phyloP scores from a whole-genome alignment of 2,113 vertebrate species.

The Mohoua ochrocephala region DNA sequence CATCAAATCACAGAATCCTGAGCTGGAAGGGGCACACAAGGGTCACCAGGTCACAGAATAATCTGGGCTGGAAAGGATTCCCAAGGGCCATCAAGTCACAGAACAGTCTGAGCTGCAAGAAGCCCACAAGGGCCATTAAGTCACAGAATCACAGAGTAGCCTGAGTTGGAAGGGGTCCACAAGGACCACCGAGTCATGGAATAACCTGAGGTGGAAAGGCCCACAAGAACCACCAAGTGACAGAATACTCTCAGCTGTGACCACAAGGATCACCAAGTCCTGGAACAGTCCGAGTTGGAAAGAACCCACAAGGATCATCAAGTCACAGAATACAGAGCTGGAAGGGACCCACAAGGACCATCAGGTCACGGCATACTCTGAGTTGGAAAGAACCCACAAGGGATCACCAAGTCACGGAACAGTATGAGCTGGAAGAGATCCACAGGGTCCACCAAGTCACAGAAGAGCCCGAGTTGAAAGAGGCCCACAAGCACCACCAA shows the following conservation, averaged over 20 bases:
- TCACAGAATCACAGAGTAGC: background rate
- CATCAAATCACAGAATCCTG: rapidly evolving
- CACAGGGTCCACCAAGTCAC: background rate
- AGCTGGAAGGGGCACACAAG: background rate
- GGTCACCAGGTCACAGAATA: background rate
- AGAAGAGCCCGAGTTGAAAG: rapidly evolving
- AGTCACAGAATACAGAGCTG: background rate
- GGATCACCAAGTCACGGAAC: rapidly evolving
- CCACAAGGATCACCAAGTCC: rapidly evolving
- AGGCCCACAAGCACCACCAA: background rate
- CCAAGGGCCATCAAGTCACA: background rate
- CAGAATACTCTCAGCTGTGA: rapidly evolving
- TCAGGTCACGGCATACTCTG: rapidly evolving
- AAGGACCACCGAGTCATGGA: background rate
- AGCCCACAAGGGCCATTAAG: rapidly evolving
- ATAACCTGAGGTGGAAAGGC: background rate
- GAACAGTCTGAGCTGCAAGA: rapidly evolving
- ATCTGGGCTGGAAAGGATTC: rapidly evolving
- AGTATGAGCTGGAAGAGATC: rapidly evolving
- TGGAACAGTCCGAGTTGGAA: rapidly evolving
- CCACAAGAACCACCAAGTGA: no score
- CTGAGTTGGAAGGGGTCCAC: background rate
- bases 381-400: no score
- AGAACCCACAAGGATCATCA: background rate
- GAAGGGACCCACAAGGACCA: no score